Conservation (phyloP, 2,113 vertebrate species). For the Aspidoscelis tigris region DNA sequence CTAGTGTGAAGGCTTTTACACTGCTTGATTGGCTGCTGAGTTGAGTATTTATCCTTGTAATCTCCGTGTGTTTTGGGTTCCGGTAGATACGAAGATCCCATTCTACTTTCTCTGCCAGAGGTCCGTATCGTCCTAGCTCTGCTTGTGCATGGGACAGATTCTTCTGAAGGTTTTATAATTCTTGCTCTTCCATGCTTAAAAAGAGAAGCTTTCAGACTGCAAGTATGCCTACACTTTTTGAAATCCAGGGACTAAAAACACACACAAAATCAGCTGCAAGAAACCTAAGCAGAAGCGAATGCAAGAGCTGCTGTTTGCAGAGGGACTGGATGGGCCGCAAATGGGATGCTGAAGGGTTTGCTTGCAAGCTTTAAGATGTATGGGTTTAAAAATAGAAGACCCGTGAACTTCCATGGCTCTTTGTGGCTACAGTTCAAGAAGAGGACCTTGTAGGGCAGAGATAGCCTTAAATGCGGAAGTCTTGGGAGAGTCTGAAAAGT, state of each 20-base stretch:
- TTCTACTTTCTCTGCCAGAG: too few relatives aligned
- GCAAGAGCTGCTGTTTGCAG: not conserved
- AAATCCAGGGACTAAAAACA: not conserved
- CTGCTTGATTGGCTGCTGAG: too few relatives aligned
- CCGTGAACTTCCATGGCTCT: not conserved
- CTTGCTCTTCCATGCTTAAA: not conserved
- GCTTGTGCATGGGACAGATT: not conserved
- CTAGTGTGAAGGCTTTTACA: too few relatives aligned
- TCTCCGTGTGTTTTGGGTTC: too few relatives aligned
- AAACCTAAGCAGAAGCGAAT: not conserved
- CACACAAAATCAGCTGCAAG: not conserved
- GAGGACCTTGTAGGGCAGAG: not conserved
- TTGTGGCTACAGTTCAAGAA: not conserved
- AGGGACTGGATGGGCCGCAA: not conserved
- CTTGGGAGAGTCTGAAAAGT: not conserved
- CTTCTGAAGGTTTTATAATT: too few relatives aligned
- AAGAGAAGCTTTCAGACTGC: not conserved
- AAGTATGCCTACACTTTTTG: not conserved
- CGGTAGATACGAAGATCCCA: too few relatives aligned
- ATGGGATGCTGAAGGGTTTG: not conserved
- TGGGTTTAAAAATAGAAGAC: conserved; percentile 25
- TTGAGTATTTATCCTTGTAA: too few relatives aligned
- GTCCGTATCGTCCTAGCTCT: too few relatives aligned
- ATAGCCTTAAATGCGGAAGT: conserved; percentile 16
- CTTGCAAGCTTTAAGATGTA: not conserved